phyloP scores from a whole-genome alignment of 2,797 vertebrate species.

The Sebastiscus albofasciatus region DNA sequence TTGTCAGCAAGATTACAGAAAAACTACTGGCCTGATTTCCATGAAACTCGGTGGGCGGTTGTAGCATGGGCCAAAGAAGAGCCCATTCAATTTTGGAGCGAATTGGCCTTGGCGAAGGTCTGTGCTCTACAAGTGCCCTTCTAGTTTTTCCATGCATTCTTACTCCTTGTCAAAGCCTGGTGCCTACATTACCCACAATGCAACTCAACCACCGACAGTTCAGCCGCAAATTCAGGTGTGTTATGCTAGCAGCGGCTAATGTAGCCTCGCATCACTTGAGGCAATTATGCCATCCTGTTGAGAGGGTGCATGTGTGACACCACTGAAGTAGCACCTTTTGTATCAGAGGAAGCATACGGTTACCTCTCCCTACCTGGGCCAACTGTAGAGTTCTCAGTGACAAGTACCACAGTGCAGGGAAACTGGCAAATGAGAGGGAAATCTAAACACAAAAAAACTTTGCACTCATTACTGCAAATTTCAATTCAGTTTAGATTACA shows the following conservation, averaged over 20 bases:
- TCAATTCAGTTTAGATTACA: conserved; percentile 16
- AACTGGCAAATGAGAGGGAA: background rate
- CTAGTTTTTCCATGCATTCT: no score
- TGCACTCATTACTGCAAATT: conserved; percentile 17
- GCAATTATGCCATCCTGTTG: background rate
- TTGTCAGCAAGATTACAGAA: no score
- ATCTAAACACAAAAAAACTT: background rate
- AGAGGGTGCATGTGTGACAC: background rate
- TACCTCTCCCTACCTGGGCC: background rate
- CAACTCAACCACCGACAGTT: no score
- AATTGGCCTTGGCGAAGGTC: no score
- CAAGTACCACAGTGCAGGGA: background rate
- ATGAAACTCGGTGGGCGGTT: fast-evolving
- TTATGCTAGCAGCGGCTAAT: no score
- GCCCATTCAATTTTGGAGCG: fast-evolving
- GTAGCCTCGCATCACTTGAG: background rate
- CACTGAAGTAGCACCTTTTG: background rate
- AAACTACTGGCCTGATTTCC: no score
- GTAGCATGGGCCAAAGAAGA: no score
- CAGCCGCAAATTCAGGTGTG: no score
- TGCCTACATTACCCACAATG: no score
- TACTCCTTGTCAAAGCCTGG: no score
- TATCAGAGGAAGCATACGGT: background rate
- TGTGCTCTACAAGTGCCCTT: fast-evolving
- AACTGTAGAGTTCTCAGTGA: background rate